These are phyloP conservation scores for Flexamia atlantica DNA, from an alignment of 2,888 invertebrate species.

Conservation along the genomic window DNA sequence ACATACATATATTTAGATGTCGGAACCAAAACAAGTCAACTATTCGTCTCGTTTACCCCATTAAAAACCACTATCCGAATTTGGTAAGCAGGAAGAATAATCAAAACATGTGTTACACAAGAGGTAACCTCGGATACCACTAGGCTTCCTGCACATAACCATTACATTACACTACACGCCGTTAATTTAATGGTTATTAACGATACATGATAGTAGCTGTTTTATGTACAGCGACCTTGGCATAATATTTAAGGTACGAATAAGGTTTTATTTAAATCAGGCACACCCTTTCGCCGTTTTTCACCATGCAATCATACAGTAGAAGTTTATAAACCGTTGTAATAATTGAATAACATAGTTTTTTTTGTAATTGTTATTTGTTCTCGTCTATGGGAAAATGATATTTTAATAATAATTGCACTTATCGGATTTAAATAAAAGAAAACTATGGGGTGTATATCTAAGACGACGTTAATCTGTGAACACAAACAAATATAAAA, in stretches of 20 bases:
- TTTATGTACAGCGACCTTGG: background rate
- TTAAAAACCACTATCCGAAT: background rate
- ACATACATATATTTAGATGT: too few relatives aligned
- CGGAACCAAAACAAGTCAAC: too few relatives aligned
- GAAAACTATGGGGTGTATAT: too few relatives aligned
- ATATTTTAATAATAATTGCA: too few relatives aligned
- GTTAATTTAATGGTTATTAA: background rate
- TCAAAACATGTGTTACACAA: background rate
- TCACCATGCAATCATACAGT: background rate
- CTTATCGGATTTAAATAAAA: too few relatives aligned
- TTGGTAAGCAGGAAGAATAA: background rate
- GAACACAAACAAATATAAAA: too few relatives aligned
- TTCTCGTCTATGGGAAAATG: too few relatives aligned
- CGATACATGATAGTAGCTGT: background rate
- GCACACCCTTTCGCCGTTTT: background rate
- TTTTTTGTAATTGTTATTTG: too few relatives aligned
- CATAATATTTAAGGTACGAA: background rate
- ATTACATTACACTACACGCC: background rate
- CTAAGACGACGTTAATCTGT: too few relatives aligned
- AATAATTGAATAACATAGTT: background rate
- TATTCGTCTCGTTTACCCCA: too few relatives aligned
- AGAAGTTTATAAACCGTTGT: background rate
- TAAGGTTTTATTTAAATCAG: background rate
- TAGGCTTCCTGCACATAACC: constrained; percentile 5
- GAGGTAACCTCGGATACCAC: background rate